Conservation (phyloP, 2,797 vertebrate species). For the Gymnothorax javanicus region DNA sequence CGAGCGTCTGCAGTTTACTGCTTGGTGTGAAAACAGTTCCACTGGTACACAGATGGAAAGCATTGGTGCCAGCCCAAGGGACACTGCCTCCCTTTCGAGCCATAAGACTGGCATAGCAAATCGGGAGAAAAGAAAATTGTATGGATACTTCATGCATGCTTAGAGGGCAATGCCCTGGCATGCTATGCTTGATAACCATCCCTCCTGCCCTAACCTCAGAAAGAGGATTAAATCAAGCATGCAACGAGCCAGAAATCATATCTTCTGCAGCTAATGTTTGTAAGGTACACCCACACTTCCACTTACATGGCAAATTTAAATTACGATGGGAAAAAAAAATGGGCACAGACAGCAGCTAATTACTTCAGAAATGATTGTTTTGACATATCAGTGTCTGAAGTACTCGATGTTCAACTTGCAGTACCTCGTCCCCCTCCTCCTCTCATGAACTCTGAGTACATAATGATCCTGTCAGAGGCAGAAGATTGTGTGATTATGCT, state of each 20-base stretch:
- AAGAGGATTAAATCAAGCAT: neutral
- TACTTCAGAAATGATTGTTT: neutral
- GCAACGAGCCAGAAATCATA: neutral
- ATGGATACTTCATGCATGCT: neutral
- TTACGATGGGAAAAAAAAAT: neutral
- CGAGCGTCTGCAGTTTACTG: neutral
- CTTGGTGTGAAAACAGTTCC: neutral
- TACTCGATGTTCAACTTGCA: neutral
- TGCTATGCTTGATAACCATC: neutral
- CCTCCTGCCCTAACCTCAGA: neutral
- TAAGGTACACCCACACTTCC: neutral
- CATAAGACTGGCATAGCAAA: neutral
- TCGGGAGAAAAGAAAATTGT: neutral
- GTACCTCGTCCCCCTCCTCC: neutral
- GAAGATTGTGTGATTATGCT: neutral
- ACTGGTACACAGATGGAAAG: neutral
- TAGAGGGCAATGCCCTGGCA: neutral
- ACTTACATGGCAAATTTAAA: neutral
- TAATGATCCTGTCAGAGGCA: neutral
- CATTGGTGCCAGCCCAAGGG: neutral
- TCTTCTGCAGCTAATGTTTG: neutral
- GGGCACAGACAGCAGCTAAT: neutral
- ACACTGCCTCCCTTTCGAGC: neutral
- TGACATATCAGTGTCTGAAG: neutral
- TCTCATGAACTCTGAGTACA: neutral